Evolutionary conservation across 2,797 vertebrate genomes (phyloP), one percentile per base, ranked within the genome.

Genomic region (Dryobates pubescens): DNA sequence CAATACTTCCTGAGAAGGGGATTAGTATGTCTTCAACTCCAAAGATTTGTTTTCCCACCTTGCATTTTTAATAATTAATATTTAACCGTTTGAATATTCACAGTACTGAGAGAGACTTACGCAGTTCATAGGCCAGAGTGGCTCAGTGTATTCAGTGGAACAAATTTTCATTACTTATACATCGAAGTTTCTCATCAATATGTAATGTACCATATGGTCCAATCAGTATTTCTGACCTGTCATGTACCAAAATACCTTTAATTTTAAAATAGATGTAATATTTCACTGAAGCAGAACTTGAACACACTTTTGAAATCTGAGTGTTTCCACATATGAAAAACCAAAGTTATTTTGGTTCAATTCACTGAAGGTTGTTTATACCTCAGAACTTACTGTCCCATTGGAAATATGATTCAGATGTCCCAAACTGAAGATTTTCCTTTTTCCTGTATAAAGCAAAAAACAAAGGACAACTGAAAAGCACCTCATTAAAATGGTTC

Each of bases 341-440:
- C 91, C 26, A 7, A 87, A 91, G 90, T 17, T 19, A 96, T 80
- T 89, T 54, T 3, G 36, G 65, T 95, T 96, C 91, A 96, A 90
- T 96, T 96, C 96, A 97, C 85, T 96, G 90, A 94, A 96, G 87
- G 88, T 96, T 98, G 97, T 98, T 98, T 97, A 97, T 97, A 97
- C 90, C 96, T 94, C 95, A 94, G 97, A 97, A 97, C 97, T 97
- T 93, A 96, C 93, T 97, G 97, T 98, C 98, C 97, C 97, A 89
- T 79, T 98, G 97, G 97, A 98, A 98, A 96, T 98, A 98, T 98
- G 97, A 98, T 98, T 98, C 97, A 98, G 93, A 98, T 94, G 79
- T 95, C 96, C 88, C 62, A 75, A 97, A 96, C 92, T 94, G 89
- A 97, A 96, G 93, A 96, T 98, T 98, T 98, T 98, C 97, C 97